A percentile compares a stretch with the other conserved stretches of the same genome.
Conservation (phyloP, 1,140 invertebrate species). For the Heliconius eleuchia region DNA sequence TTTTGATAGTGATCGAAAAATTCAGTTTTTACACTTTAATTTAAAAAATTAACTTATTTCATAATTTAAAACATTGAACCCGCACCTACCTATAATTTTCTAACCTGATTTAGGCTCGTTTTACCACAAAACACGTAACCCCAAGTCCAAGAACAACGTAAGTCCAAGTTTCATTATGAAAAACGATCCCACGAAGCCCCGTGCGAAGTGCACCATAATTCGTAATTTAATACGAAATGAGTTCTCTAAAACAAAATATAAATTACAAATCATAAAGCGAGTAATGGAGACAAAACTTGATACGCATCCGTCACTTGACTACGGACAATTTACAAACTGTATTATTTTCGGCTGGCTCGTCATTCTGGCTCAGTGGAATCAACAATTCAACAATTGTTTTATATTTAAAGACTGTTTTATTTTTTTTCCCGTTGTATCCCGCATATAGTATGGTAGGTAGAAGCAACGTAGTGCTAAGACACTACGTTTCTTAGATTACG, state of each 20-base stretch:
- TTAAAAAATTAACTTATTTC: no score
- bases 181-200: neutral
- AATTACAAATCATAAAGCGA: conserved; percentile 13
- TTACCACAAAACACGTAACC: no score
- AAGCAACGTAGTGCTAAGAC: no score
- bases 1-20: no score
- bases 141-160: neutral
- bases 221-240: conserved; percentile 25
- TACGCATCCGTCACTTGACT: conserved; percentile 19
- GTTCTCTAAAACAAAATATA: conserved; percentile 18
- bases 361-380: neutral
- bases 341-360: neutral
- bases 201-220: conserved; percentile 1
- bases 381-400: neutral
- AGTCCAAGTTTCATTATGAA: neutral
- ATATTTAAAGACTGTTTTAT: neutral
- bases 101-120: no score
- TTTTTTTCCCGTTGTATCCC: neutral
- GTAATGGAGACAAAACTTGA: conserved; percentile 22
- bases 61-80: no score
- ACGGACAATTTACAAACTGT: conserved; percentile 16
- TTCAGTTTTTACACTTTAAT: no score
- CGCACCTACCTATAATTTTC: no score
- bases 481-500: no score
- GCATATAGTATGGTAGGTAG: no score